Base-by-base conservation (phyloP, 2,113 vertebrate species). In the Leiothrix lutea region DNA sequence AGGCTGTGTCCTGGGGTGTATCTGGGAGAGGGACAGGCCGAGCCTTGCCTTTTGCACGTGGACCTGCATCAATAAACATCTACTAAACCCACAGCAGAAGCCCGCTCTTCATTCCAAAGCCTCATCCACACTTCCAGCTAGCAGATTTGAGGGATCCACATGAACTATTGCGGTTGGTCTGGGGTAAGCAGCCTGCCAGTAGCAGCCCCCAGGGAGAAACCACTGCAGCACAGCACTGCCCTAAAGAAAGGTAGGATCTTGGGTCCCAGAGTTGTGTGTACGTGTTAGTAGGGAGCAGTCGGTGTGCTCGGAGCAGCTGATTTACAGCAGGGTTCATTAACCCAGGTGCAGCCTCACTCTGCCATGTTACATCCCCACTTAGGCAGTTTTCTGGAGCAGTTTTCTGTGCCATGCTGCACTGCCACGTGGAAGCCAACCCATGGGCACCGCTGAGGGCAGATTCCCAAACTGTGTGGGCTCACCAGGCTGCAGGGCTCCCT, bases 271-370 rank as follows among this genome's bases (percentile, higher is more conserved):
- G 70, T 0, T 45, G 40, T 16, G 29, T 24, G 7, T 8, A 3
- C 0, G 0, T 54, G 33, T 14, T 13, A 5, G 8, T 2, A 20
- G 1, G 3, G 33, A 47, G 1, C 18, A 10, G 20, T 18, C 1
- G 0, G 33, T 9, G 22, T 14, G 57, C 74, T 45, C 4, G 1
- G 33, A 71, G 33, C 12, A 15, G 18, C 35, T 71, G 69, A 51
- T 56, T 56, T 51, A 29, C 64, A 56, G 23, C 45, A n/a, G n/a
- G 35, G 40, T 36, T 47, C 9, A 42, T 14, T 40, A 15, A 23
- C 64, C 26, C 36, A 20, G 36, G 16, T n/a, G 74, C 57, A 66
- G 62, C 42, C 22, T 65, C 78, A 44, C 9, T 0, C 38, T 33
- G 57, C 18, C 62, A 51, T 2, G 0, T 35, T 11, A 3, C 35